These are phyloP conservation scores for Gorilla gorilla DNA, from an alignment of 2,113 vertebrate species.

Conservation along the genomic window DNA sequence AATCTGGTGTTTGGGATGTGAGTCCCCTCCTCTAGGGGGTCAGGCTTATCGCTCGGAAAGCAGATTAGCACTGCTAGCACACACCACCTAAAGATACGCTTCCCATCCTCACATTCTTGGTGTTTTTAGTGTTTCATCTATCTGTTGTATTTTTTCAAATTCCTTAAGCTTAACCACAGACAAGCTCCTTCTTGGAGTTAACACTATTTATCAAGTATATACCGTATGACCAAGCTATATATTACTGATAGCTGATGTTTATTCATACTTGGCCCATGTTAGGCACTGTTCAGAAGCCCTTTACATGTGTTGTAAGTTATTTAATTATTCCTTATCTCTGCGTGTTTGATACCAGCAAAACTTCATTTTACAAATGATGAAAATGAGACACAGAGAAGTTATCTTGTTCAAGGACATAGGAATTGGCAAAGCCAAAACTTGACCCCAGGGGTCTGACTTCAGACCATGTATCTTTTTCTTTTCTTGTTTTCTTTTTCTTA, in stretches of 20 bases:
- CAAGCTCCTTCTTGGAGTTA: background rate
- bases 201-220: background rate
- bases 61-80: background rate
- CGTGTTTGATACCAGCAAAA: background rate
- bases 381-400: background rate
- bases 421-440: background rate
- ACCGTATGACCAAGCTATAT: background rate
- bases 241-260: background rate
- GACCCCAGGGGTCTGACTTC: background rate
- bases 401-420: background rate
- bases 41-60: background rate
- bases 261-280: background rate
- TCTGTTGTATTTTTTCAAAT: background rate
- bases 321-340: background rate
- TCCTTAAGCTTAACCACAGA: background rate
- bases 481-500: no score
- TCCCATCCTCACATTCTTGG: background rate
- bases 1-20: background rate
- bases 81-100: background rate
- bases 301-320: background rate
- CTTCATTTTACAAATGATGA: background rate
- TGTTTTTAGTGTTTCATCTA: background rate
- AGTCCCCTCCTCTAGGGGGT: background rate
- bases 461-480: background rate
- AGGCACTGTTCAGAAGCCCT: background rate